These are phyloP conservation scores for Cardiocondyla obscurior DNA, from an alignment of 1,140 invertebrate genomes.

Conservation along the genomic window DNA sequence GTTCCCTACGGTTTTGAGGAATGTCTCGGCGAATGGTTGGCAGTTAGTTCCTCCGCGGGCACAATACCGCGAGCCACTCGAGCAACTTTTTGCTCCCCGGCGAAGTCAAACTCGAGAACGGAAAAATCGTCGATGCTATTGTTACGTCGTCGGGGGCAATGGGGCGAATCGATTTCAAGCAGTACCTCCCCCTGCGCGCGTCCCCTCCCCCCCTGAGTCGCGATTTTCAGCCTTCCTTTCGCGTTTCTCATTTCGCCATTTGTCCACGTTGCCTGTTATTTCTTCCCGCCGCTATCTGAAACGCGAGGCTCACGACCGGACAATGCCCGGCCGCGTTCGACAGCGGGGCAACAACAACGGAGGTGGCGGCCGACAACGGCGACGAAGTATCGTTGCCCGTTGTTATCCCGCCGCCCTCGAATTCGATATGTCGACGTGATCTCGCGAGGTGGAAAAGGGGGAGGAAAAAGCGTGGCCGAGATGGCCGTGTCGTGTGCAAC, in stretches of 20 bases:
- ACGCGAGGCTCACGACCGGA: constrained; percentile 50
- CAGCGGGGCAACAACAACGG: not conserved
- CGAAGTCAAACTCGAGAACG: constrained; percentile 42
- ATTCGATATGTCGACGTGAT: constrained; percentile 5
- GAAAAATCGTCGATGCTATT: constrained; percentile 54
- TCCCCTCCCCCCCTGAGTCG: constrained; percentile 4
- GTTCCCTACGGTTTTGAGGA: constrained; percentile 11
- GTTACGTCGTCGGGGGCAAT: constrained; percentile 62
- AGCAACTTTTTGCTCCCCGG: constrained; percentile 39
- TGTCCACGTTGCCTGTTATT: constrained; percentile 62
- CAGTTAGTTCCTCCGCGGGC: constrained; percentile 38
- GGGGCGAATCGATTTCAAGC: constrained; percentile 44
- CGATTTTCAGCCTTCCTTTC: constrained; percentile 13
- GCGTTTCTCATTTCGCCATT: constrained; percentile 59
- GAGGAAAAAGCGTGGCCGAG: constrained; percentile 34
- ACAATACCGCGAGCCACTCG: constrained; percentile 38
- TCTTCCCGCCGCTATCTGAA: constrained; percentile 48
- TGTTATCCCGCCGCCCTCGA: constrained; percentile 10
- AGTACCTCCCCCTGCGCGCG: constrained; percentile 24
- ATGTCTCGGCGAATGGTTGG: constrained; percentile 45
- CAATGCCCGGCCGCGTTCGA: constrained; percentile 45
- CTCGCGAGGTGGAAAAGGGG: not conserved
- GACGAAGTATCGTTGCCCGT: constrained; percentile 15
- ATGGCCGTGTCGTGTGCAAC: not conserved
- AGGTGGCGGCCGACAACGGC: not conserved